These are phyloP conservation scores for Uloborus plumipes DNA, from an alignment of 2,888 invertebrate genomes.

Conservation along the genomic window DNA sequence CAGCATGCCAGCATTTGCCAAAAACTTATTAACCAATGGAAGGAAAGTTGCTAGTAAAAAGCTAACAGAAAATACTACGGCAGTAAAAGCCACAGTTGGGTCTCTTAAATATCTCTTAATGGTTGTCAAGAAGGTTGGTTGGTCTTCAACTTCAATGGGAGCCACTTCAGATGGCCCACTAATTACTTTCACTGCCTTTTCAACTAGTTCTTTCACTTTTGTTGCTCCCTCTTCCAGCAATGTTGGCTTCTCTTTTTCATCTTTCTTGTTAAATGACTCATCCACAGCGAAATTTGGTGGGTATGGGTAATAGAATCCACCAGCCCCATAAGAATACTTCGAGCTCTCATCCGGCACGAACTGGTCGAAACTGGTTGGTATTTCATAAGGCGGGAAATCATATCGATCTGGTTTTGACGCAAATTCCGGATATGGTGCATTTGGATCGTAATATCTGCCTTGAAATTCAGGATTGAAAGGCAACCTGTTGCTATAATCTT, in stretches of 20 bases:
- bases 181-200: slow-evolving; percentile 28
- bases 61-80: slow-evolving; percentile 16
- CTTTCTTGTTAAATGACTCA: slow-evolving; percentile 3
- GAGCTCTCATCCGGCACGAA: slow-evolving; percentile 11
- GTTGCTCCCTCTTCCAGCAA: background rate
- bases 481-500: background rate
- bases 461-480: background rate
- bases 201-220: background rate
- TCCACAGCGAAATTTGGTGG: slow-evolving; percentile 7
- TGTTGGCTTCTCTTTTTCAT: background rate
- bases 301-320: slow-evolving; percentile 24
- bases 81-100: slow-evolving; percentile 3
- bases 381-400: background rate
- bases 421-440: background rate
- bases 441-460: background rate
- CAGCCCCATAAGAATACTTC: slow-evolving; percentile 12
- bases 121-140: slow-evolving; percentile 12
- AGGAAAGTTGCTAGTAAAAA: slow-evolving; percentile 8
- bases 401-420: background rate
- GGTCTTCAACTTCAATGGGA: background rate
- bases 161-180: background rate
- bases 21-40: background rate
- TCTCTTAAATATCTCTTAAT: slow-evolving; percentile 7
- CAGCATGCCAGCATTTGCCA: slow-evolving; percentile 1
- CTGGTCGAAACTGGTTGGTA: slow-evolving; percentile 11